Conservation (phyloP, 2,797 vertebrate species). For the Fringilla coelebs region DNA sequence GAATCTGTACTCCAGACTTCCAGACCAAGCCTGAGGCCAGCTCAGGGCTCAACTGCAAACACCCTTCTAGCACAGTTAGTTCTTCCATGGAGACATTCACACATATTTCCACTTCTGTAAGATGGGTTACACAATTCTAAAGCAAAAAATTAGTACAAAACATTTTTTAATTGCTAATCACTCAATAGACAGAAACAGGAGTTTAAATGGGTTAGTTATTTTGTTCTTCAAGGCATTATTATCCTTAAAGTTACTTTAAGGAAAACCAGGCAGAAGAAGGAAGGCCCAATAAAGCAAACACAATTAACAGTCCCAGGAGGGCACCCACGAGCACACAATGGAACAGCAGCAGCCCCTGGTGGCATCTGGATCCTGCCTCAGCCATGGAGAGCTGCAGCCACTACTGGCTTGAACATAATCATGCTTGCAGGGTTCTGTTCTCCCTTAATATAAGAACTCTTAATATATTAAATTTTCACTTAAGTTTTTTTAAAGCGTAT, state of each 20-base stretch:
- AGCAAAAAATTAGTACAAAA: not conserved
- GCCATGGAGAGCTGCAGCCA: accelerated
- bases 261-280: not conserved
- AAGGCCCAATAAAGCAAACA: not conserved
- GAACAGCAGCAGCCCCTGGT: constrained; percentile 39
- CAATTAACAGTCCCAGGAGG: accelerated
- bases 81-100: not conserved
- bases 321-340: accelerated
- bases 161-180: not conserved
- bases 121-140: not conserved
- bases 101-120: no score
- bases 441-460: not conserved
- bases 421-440: not conserved
- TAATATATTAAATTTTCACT: not conserved
- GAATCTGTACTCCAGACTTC: not conserved
- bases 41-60: not conserved
- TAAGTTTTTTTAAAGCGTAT: not conserved
- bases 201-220: not conserved
- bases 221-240: not conserved
- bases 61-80: not conserved
- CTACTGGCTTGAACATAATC: not conserved
- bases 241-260: not conserved
- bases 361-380: not conserved
- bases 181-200: not conserved
- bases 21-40: not conserved